Conservation (phyloP, 2,797 vertebrate species). For the Hydrocynus forskahlii region DNA sequence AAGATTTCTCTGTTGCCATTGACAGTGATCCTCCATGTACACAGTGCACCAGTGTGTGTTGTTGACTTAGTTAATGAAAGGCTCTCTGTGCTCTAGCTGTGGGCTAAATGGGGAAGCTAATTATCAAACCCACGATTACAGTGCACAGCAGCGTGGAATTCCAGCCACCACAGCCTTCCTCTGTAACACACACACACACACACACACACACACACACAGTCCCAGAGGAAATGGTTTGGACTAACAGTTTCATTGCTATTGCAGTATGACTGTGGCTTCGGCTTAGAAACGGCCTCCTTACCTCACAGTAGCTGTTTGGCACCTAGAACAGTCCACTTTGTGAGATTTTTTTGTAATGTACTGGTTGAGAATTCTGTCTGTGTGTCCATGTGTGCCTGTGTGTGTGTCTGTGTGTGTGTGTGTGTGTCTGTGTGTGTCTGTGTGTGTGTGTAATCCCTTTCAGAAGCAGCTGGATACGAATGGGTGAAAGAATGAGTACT, state of each 20-base stretch:
- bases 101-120: slow-evolving; percentile 38
- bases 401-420: slow-evolving; percentile 36
- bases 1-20: background rate
- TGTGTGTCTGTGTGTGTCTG: slow-evolving; percentile 7
- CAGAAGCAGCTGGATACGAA: slow-evolving; percentile 62
- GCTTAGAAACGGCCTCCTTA: background rate
- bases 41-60: background rate
- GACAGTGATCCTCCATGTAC: slow-evolving; percentile 8
- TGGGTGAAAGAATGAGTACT: slow-evolving; percentile 48
- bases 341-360: background rate
- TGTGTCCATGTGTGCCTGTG: background rate
- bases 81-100: slow-evolving; percentile 36
- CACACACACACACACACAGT: background rate
- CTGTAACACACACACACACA: background rate
- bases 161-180: slow-evolving; percentile 18
- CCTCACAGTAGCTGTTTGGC: background rate
- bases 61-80: slow-evolving; percentile 30
- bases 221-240: background rate
- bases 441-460: slow-evolving; percentile 53
- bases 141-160: slow-evolving; percentile 10
- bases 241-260: background rate
- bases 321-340: background rate
- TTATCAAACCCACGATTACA: slow-evolving; percentile 36
- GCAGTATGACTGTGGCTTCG: background rate
- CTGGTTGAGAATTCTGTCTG: background rate